phyloP scores from a whole-genome alignment of 2,888 invertebrate species.

The Alitta virens region DNA sequence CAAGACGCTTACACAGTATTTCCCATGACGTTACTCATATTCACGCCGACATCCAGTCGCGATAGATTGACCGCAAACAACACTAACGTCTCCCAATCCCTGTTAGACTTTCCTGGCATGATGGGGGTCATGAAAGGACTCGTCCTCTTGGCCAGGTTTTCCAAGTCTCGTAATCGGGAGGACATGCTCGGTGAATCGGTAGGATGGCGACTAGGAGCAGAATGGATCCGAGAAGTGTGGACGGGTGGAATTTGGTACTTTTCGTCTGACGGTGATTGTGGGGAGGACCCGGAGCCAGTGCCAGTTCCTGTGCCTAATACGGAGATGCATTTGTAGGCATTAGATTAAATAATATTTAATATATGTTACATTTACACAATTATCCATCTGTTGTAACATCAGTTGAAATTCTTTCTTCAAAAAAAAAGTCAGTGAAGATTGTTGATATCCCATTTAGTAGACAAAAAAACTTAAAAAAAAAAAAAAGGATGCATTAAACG shows the following conservation, averaged over 20 bases:
- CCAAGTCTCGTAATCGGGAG: background rate
- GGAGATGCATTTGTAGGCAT: too few species aligned
- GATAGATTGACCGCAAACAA: slow-evolving; percentile 95
- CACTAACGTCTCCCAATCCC: slow-evolving; percentile 89
- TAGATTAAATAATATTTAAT: too few species aligned
- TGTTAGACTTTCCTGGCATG: slow-evolving; percentile 2
- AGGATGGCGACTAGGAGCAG: background rate
- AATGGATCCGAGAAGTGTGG: background rate
- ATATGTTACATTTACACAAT: too few species aligned
- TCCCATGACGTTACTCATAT: slow-evolving; percentile 99
- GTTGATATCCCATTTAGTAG: too few species aligned
- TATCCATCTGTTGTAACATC: too few species aligned
- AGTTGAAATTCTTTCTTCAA: too few species aligned
- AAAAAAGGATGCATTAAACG: too few species aligned
- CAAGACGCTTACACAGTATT: slow-evolving; percentile 88
- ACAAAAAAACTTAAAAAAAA: too few species aligned
- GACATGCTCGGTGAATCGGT: background rate
- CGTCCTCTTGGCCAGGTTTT: background rate
- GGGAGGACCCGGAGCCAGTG: background rate
- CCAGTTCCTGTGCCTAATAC: too few species aligned
- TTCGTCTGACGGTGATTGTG: background rate
- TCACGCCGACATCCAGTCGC: slow-evolving; percentile 94
- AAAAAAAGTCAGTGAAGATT: too few species aligned
- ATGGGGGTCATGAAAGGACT: slow-evolving; percentile 1
- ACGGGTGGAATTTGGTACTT: background rate